A percentile compares a stretch with the other conserved stretches of the same genome.
Evolutionary conservation across 2,888 invertebrate genomes (phyloP).

Genomic region (Embidobia sp.): DNA sequence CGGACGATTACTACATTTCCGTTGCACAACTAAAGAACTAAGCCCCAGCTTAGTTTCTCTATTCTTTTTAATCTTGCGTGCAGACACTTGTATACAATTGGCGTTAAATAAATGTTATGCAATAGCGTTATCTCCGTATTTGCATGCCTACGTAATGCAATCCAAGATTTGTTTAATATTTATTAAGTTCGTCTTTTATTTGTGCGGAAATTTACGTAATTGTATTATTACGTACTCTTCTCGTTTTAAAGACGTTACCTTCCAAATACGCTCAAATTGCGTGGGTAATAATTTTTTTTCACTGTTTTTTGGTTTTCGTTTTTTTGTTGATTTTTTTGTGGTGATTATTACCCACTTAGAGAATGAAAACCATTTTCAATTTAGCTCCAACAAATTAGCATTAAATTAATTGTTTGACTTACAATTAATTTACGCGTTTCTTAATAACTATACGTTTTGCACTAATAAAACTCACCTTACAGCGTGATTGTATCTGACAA

Average conservation of each 20-base stretch:
- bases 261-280: no score
- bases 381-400: no score
- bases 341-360: no score
- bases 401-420: no score
- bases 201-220: conserved; percentile 22
- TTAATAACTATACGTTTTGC: no score
- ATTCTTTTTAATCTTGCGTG: conserved; percentile 57
- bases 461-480: no score
- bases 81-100: conserved; percentile 47
- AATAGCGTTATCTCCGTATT: conserved; percentile 57
- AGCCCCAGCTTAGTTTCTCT: conserved; percentile 56
- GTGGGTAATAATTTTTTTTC: no score
- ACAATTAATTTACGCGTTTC: no score
- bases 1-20: conserved; percentile 75
- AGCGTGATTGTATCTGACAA: no score
- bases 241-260: background rate
- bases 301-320: no score
- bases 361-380: no score
- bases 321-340: no score
- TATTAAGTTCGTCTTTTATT: conserved; percentile 43
- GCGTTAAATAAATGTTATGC: conserved; percentile 60
- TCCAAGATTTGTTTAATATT: conserved; percentile 51
- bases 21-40: conserved; percentile 59
- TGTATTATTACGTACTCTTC: conserved; percentile 14
- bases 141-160: conserved; percentile 52